Evolutionary conservation across 2,888 invertebrate genomes (phyloP).

Genomic region (Patella ulyssiponensis): DNA sequence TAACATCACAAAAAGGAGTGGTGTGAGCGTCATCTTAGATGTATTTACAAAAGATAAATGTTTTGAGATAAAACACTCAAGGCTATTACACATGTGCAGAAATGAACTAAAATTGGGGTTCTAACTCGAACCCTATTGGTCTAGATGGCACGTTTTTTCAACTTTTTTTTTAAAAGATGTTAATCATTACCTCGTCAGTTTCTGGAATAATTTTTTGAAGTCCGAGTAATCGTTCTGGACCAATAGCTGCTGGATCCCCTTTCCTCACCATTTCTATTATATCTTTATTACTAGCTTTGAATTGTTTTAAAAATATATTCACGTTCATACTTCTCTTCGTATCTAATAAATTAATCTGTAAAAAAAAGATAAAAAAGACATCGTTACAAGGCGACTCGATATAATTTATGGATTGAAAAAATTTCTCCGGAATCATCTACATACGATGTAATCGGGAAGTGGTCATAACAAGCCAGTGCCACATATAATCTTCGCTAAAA

Average conservation of each 20-base stretch:
- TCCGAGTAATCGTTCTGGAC: constrained; percentile 91
- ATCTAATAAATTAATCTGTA: constrained; percentile 87
- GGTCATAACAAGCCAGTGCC: too few species aligned
- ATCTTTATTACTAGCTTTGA: constrained; percentile 92
- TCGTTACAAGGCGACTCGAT: neutral
- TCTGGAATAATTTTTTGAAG: constrained; percentile 93
- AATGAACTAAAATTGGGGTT: too few species aligned
- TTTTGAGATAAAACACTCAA: too few species aligned
- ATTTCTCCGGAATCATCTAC: too few species aligned
- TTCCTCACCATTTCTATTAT: constrained; percentile 88
- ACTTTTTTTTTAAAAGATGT: neutral
- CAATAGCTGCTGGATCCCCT: constrained; percentile 76
- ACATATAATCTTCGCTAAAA: too few species aligned
- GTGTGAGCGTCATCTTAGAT: too few species aligned
- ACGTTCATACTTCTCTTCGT: constrained; percentile 95
- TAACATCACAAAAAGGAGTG: too few species aligned
- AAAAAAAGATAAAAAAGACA: neutral
- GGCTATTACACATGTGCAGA: neutral
- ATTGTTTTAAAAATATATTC: constrained; percentile 98
- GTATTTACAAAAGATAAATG: too few species aligned
- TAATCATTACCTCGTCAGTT: constrained; percentile 80
- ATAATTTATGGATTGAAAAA: too few species aligned
- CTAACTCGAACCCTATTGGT: neutral
- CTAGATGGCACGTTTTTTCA: neutral
- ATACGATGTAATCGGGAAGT: too few species aligned